Conservation (phyloP, 2,888 invertebrate species). For the Philereme vetulata region DNA sequence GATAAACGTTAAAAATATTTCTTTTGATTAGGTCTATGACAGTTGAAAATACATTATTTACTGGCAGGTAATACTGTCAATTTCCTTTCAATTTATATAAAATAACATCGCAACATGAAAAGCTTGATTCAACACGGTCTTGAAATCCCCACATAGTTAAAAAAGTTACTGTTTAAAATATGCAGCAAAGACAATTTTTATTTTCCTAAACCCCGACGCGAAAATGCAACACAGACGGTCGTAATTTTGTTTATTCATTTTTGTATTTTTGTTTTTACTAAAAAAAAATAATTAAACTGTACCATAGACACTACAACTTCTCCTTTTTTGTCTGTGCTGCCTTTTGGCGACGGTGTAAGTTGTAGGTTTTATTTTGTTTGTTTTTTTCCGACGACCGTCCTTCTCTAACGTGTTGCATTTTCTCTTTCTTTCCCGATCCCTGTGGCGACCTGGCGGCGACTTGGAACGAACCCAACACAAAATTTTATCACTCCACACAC, state of each 20-base stretch:
- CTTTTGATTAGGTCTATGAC: too few relatives aligned
- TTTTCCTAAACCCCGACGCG: conserved; percentile 55
- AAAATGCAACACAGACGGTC: conserved; percentile 84
- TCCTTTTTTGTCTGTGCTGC: conserved; percentile 76
- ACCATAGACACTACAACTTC: conserved; percentile 49
- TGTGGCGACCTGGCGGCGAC: conserved; percentile 45
- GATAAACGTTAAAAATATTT: too few relatives aligned
- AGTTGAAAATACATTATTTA: too few relatives aligned
- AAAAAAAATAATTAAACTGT: conserved; percentile 29
- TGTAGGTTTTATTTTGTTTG: conserved; percentile 41
- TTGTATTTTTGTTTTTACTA: conserved; percentile 35
- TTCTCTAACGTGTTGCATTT: conserved; percentile 81
- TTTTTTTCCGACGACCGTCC: conserved; percentile 62
- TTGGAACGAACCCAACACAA: conserved; percentile 24
- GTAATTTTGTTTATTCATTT: conserved; percentile 43
- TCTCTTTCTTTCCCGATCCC: conserved; percentile 78
- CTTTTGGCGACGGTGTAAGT: conserved; percentile 70
- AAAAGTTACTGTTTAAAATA: neutral
- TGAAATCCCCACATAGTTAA: too few relatives aligned
- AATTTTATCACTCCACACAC: conserved; percentile 1
- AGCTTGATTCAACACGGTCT: too few relatives aligned
- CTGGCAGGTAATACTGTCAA: too few relatives aligned
- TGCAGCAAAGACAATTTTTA: conserved; percentile 50
- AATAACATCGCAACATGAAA: too few relatives aligned
- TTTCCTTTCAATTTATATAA: too few relatives aligned